Evolutionary conservation across 2,113 vertebrate species (phyloP), one percentile per base, ranked within the genome.

Genomic region (Malurus cyaneus): DNA sequence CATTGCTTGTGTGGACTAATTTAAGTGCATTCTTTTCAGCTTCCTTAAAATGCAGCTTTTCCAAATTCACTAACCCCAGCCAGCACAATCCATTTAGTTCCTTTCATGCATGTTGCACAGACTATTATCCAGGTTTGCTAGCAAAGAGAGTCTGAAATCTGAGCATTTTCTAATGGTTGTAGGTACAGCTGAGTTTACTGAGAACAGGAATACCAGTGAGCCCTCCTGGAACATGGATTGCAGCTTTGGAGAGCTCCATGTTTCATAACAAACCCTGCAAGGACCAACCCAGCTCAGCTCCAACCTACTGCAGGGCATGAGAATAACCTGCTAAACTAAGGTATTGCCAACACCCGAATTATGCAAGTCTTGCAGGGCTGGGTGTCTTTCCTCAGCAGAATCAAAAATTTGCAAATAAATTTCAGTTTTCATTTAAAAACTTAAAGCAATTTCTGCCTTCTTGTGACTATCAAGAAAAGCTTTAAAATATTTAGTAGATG

Each of bases 301-400:
- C 79, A 92, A 28, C 18, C 47, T 86, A 93, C 85, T 95, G 79
- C 82, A 93, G 80, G 93, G 82, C 79, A 92, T 88, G 72, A 88
- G 89, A 92, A 97, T 78, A 46, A 97, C 86, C 23, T 80, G 21
- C 72, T 87, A 57, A 70, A 82, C 42, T 70, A 60, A 20, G 41
- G 47, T 71, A 83, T 57, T 92, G 92, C 95, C 82, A 88, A 65
- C 65, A 71, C 49, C 31, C 42, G 44, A 86, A 73, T 94, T 88
- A 96, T 61, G 80, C 72, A 95, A 94, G 85, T 88, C 88, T 95
- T 7, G 3, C 72, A 90, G 72, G 60, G 65, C 47, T 92, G 70
- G 41, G 52, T 76, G 36, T 50, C 64, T 82, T 5, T 42, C 91
- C 82, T 74, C 44, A 74, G 41, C 25, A 79, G 61, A 93, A 71